Percentiles rank a stretch among this genome's conserved stretches.
Evolutionary conservation across 2,113 vertebrate genomes (phyloP).

Genomic region (Python bivittatus): DNA sequence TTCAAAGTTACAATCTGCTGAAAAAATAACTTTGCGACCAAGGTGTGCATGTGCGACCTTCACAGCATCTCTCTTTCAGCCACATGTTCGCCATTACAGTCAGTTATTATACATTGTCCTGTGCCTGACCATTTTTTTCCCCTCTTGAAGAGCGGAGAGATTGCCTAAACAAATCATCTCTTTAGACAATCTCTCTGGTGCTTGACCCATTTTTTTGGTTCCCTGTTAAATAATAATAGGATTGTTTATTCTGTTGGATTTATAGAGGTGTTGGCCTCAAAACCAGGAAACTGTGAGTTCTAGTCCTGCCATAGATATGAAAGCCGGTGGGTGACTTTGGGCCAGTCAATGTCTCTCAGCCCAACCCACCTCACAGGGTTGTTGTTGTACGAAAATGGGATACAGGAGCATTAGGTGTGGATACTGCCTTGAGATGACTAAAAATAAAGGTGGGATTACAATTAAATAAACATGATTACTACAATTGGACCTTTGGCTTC

Average conservation of each 20-base stretch:
- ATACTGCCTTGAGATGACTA: background rate
- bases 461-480: background rate
- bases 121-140: background rate
- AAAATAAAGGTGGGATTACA: background rate
- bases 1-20: too few relatives aligned
- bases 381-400: background rate
- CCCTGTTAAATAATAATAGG: background rate
- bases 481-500: background rate
- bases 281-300: background rate
- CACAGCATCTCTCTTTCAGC: background rate
- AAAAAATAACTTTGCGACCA: too few relatives aligned
- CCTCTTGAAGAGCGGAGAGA: background rate
- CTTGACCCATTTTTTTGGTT: background rate
- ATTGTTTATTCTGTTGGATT: background rate
- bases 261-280: background rate
- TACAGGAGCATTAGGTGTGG: background rate
- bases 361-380: background rate
- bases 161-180: background rate
- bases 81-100: background rate
- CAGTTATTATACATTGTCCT: background rate
- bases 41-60: too few relatives aligned
- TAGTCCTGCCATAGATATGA: background rate
- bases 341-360: background rate
- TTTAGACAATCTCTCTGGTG: background rate
- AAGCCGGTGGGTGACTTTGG: background rate